Evolutionary conservation across 1,140 invertebrate species (phyloP).

Genomic region (Hormaphis cornu): DNA sequence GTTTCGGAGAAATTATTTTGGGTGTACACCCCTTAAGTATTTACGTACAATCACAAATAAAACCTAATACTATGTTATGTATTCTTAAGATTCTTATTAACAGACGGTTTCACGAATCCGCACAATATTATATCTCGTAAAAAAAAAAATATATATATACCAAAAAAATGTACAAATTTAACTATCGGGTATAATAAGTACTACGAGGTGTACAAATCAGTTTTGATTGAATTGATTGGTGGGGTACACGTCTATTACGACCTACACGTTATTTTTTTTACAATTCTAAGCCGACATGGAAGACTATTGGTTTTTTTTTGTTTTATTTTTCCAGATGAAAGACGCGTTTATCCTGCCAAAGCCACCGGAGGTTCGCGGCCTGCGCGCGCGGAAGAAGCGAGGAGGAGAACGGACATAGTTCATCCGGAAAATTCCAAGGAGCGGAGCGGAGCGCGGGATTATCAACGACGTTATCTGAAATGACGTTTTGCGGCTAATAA

Average conservation of each 20-base stretch:
- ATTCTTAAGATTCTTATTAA: no score
- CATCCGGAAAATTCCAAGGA: slow-evolving; percentile 25
- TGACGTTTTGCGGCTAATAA: slow-evolving; percentile 32
- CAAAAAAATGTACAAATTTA: no score
- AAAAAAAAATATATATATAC: no score
- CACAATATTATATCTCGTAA: no score
- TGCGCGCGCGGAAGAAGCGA: background rate
- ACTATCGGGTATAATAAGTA: no score
- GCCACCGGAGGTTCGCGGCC: slow-evolving; percentile 2
- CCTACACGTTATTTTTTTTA: background rate
- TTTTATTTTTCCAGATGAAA: background rate
- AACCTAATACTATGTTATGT: no score
- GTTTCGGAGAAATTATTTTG: no score
- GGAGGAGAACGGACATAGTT: background rate
- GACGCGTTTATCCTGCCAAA: slow-evolving; percentile 1
- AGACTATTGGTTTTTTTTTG: slow-evolving; percentile 5
- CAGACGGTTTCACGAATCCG: no score
- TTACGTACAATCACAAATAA: no score
- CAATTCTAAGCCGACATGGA: background rate
- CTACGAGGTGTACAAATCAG: no score
- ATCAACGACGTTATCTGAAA: slow-evolving; percentile 31
- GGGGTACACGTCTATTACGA: background rate
- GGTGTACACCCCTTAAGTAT: no score
- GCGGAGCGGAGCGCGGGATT: background rate
- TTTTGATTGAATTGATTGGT: background rate